Evolutionary conservation across 2,113 vertebrate species (phyloP), one percentile per base, ranked within the genome.

Genomic region (Aegotheles bennettii): DNA sequence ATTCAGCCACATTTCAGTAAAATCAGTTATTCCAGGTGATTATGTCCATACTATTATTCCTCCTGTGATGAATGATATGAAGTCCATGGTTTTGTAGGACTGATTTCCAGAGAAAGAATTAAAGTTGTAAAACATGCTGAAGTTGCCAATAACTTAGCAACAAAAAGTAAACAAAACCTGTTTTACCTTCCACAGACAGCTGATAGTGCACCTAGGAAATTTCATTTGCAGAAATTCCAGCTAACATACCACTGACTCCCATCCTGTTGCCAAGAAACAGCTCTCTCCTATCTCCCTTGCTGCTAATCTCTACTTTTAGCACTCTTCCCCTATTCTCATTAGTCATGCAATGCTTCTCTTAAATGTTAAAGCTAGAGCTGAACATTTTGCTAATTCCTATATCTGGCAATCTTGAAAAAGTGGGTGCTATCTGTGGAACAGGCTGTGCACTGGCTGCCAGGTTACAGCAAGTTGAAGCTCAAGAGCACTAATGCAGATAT

Each of bases 231-330:
- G 63, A 85, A 87, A 92, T 87, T 90, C 64, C 75, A 87, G 65
- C 38, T 83, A 71, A 85, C 84, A 74, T 84, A 69, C 28, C 53
- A 76, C 33, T 69, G 64, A 78, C 86, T 87, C 87, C 1, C 1
- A 20, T 64, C 50, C 67, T 71, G 84, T 96, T 96, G 87, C 87
- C 90, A 92, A 92, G 94, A 85, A 84, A 88, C 93, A 1, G 78
- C 50, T 71, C 78, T 84, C 31, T 79, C 95, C 89, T 93, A 56
- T 90, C 63, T 96, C 90, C 68, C 80, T 93, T 8, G 13, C 75
- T 84, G 80, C 86, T 94, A 94, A 94, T 95, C 84, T 93, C 78
- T 90, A 51, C 96, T 96, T 93, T 93, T 87, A 96, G 83, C 64
- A 86, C 87, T 78, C n/a, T 83, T 96, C 31, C 38, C 8, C 38